phyloP scores from a whole-genome alignment of 2,113 vertebrate genomes.

The Notechis scutatus region DNA sequence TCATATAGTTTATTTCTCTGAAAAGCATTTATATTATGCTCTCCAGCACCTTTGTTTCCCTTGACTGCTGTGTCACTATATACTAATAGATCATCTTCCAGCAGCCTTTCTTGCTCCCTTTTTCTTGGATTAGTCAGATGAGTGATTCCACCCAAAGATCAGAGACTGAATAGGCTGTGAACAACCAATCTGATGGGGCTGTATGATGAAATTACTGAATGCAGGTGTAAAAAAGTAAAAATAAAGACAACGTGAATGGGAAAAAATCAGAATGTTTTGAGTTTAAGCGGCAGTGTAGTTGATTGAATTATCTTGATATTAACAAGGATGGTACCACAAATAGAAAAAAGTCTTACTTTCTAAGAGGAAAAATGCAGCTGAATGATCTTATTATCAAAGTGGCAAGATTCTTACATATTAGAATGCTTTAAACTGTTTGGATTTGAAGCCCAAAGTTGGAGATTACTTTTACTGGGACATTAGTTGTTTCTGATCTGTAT shows the following conservation, averaged over 20 bases:
- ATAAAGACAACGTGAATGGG: neutral
- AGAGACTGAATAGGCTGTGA: neutral
- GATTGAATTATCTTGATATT: neutral
- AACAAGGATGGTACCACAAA: slow-evolving; percentile 13
- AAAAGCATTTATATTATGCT: neutral
- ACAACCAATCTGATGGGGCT: neutral
- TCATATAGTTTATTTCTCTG: neutral
- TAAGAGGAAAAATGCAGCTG: neutral
- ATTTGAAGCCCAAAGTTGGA: slow-evolving; percentile 4
- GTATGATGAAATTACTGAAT: neutral
- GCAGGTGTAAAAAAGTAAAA: neutral
- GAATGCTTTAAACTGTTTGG: neutral
- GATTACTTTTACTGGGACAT: neutral
- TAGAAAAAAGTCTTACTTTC: neutral
- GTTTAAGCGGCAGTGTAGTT: neutral
- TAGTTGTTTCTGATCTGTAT: neutral
- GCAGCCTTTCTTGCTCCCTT: neutral
- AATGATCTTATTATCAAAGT: neutral
- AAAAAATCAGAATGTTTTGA: neutral
- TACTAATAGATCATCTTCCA: neutral
- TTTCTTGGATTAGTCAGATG: neutral
- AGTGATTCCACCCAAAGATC: neutral
- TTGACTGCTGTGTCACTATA: neutral
- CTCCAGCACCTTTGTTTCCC: neutral
- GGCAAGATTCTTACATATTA: neutral